phyloP scores from a whole-genome alignment of 2,888 invertebrate species.

The Phymatocera aterrima region DNA sequence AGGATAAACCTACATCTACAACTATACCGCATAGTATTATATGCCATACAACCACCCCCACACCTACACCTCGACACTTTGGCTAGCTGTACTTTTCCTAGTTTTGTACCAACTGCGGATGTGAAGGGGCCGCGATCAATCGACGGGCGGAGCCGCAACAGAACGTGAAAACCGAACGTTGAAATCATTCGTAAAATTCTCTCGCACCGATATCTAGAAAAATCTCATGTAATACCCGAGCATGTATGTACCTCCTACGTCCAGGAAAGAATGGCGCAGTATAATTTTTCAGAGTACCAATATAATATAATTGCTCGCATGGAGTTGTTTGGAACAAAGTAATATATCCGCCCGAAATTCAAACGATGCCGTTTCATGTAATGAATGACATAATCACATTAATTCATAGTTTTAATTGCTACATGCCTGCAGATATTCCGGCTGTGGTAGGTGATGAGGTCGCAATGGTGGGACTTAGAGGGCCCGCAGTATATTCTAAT shows the following conservation, averaged over 20 bases:
- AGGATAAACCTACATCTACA: slow-evolving; percentile 5
- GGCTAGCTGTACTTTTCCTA: slow-evolving; percentile 29
- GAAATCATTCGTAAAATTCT: background rate
- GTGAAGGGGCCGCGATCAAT: slow-evolving; percentile 14
- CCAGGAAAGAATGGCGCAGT: too few species aligned
- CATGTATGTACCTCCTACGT: too few species aligned
- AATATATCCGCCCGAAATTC: background rate
- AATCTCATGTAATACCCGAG: background rate
- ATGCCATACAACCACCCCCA: background rate
- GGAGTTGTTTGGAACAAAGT: background rate
- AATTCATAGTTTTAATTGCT: background rate
- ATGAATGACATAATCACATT: background rate
- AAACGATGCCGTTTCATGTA: background rate
- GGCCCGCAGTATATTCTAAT: background rate
- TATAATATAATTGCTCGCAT: background rate
- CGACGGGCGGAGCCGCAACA: background rate
- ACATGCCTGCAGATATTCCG: background rate
- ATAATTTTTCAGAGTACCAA: background rate
- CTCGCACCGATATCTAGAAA: background rate
- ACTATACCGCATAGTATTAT: too few species aligned
- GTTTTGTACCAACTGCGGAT: slow-evolving; percentile 28
- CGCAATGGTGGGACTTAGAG: background rate
- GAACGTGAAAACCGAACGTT: slow-evolving; percentile 7
- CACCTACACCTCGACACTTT: background rate
- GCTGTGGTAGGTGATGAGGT: background rate